Evolutionary conservation across 2,797 vertebrate species (phyloP).

Genomic region (Microctenopoma stevenorrisi): DNA sequence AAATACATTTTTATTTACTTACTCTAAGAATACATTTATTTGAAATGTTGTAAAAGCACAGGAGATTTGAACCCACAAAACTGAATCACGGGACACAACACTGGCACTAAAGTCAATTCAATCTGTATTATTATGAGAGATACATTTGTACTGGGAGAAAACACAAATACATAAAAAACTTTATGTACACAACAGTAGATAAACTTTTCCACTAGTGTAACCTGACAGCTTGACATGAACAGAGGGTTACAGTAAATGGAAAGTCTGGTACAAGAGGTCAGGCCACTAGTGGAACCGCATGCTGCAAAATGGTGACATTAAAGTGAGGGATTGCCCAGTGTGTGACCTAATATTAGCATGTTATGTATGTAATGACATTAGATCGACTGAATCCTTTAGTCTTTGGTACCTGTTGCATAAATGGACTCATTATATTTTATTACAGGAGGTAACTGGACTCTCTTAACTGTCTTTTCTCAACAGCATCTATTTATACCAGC

Average conservation of each 20-base stretch:
- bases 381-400: conserved; percentile 25
- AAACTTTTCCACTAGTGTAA: no score
- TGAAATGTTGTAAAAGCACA: not conserved
- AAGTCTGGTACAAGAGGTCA: not conserved
- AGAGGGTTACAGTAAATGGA: not conserved
- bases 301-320: conserved; percentile 27
- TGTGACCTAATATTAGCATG: conserved; percentile 34
- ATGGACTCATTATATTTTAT: conserved; percentile 30
- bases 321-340: conserved; percentile 39
- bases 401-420: conserved; percentile 7
- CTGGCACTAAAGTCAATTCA: not conserved
- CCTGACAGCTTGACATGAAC: no score
- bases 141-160: not conserved
- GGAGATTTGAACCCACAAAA: not conserved
- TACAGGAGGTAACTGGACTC: conserved; percentile 24
- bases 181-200: no score
- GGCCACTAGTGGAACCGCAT: not conserved
- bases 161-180: not conserved
- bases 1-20: no score
- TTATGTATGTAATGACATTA: conserved; percentile 15
- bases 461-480: conserved; percentile 33
- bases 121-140: not conserved
- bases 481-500: conserved; percentile 26
- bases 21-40: not conserved
- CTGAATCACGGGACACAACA: not conserved